Percentiles rank a stretch among this genome's conserved stretches.
phyloP scores from a whole-genome alignment of 1,140 invertebrate genomes.

The Calycopis cecrops region DNA sequence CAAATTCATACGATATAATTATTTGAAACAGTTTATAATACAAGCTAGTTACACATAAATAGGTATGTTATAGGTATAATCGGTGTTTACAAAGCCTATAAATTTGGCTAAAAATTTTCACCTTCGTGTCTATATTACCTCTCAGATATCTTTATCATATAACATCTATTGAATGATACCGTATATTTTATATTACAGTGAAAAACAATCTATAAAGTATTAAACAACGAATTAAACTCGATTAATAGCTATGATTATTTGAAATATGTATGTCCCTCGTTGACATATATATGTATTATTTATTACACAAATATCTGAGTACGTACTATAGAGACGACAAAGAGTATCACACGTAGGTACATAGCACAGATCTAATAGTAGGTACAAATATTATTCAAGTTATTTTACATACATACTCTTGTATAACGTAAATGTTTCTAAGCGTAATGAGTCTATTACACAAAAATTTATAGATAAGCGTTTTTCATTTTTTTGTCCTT shows the following conservation, averaged over 20 bases:
- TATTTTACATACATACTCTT: slow-evolving; percentile 39
- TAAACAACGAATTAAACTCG: slow-evolving; percentile 1
- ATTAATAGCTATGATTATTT: slow-evolving; percentile 9
- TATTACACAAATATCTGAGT: slow-evolving; percentile 29
- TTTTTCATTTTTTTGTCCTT: slow-evolving; percentile 53
- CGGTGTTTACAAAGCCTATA: slow-evolving; percentile 20
- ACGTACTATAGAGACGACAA: slow-evolving; percentile 22
- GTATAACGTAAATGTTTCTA: slow-evolving; percentile 60
- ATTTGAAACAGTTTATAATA: slow-evolving; percentile 34
- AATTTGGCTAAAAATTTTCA: slow-evolving; percentile 17
- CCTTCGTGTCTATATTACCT: slow-evolving; percentile 10
- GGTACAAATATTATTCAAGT: slow-evolving; percentile 38
- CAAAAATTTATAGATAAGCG: slow-evolving; percentile 43
- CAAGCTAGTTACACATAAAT: slow-evolving; percentile 37
- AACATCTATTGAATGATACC: neutral
- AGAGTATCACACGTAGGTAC: slow-evolving; percentile 22
- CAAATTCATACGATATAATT: slow-evolving; percentile 27
- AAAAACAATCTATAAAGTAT: neutral
- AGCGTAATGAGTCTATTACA: slow-evolving; percentile 68
- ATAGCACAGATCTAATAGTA: slow-evolving; percentile 36
- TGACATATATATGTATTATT: slow-evolving; percentile 11
- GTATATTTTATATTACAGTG: neutral
- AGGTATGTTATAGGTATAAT: slow-evolving; percentile 33
- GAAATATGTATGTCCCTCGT: slow-evolving; percentile 1
- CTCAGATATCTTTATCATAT: neutral